Evolutionary conservation across 2,797 vertebrate species (phyloP).

Genomic region (Enteromius unitaeniatus): DNA sequence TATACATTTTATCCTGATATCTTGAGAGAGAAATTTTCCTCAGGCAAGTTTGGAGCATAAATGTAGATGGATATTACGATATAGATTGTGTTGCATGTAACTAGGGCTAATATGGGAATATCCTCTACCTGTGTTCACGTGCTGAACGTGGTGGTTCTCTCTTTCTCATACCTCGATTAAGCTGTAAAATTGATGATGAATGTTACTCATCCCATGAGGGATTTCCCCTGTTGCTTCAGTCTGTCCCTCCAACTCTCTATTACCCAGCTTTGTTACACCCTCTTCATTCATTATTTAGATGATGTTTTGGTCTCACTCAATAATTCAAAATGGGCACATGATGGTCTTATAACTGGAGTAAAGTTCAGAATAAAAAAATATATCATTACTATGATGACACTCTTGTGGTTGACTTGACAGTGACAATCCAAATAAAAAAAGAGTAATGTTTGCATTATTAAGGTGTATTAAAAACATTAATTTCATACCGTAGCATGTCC

Average conservation of each 20-base stretch:
- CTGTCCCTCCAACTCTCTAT: slow-evolving; percentile 42
- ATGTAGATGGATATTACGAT: not conserved
- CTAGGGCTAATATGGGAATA: not conserved
- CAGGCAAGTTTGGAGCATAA: not conserved
- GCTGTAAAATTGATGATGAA: slow-evolving; percentile 18
- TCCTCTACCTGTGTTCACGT: not conserved
- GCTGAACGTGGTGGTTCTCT: not conserved
- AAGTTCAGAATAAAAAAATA: slow-evolving; percentile 36
- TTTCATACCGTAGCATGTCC: not conserved
- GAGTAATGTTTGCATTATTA: not conserved
- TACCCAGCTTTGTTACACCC: slow-evolving; percentile 61
- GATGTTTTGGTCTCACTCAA: slow-evolving; percentile 71
- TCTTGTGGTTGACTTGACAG: not conserved
- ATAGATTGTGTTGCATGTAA: not conserved
- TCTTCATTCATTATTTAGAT: slow-evolving; percentile 70
- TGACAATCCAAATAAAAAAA: not conserved
- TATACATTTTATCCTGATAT: not conserved
- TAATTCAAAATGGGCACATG: slow-evolving; percentile 68
- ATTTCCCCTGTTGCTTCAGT: slow-evolving; percentile 51
- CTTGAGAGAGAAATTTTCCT: not conserved
- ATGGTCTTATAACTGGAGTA: slow-evolving; percentile 60
- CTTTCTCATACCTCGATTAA: not conserved
- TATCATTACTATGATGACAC: not conserved
- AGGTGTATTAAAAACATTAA: not conserved
- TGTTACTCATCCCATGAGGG: slow-evolving; percentile 30